Evolutionary conservation across 2,888 invertebrate genomes (phyloP).

Genomic region (Sinopyrophorus schimmeli): DNA sequence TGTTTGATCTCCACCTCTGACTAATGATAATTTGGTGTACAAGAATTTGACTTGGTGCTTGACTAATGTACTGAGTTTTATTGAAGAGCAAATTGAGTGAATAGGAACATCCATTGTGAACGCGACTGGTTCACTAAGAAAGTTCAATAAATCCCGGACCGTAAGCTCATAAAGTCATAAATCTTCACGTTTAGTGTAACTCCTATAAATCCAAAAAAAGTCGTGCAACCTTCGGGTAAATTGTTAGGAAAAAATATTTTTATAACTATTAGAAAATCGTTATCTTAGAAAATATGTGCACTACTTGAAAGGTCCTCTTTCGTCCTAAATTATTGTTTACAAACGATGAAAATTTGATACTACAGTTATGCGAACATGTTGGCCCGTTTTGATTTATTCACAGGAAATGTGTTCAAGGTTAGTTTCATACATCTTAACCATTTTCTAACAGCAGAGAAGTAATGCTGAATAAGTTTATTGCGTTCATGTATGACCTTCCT

Average conservation of each 20-base stretch:
- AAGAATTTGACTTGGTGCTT: constrained; percentile 10
- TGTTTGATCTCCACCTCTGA: constrained; percentile 11
- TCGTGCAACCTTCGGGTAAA: neutral
- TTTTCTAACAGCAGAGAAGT: constrained; percentile 17
- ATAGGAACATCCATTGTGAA: constrained; percentile 22
- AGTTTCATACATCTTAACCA: too few relatives aligned
- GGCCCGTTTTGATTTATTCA: constrained; percentile 3
- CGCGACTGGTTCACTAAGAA: constrained; percentile 20
- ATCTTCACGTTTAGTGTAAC: constrained; percentile 30
- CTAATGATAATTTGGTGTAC: constrained; percentile 13
- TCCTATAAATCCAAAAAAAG: neutral
- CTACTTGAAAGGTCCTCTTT: too few relatives aligned
- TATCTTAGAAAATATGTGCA: too few relatives aligned
- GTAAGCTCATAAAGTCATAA: constrained; percentile 33
- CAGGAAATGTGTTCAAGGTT: constrained; percentile 21
- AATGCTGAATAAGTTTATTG: constrained; percentile 18
- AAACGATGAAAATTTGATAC: too few relatives aligned
- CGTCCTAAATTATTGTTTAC: too few relatives aligned
- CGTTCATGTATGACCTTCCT: constrained; percentile 18
- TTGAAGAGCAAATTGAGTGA: constrained; percentile 26
- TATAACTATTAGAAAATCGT: too few relatives aligned
- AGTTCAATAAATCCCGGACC: constrained; percentile 34
- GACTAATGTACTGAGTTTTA: constrained; percentile 15
- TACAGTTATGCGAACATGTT: neutral
- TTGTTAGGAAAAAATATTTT: too few relatives aligned